Conservation (phyloP, 2,113 vertebrate genomes). For the Dasyprocta punctata region DNA sequence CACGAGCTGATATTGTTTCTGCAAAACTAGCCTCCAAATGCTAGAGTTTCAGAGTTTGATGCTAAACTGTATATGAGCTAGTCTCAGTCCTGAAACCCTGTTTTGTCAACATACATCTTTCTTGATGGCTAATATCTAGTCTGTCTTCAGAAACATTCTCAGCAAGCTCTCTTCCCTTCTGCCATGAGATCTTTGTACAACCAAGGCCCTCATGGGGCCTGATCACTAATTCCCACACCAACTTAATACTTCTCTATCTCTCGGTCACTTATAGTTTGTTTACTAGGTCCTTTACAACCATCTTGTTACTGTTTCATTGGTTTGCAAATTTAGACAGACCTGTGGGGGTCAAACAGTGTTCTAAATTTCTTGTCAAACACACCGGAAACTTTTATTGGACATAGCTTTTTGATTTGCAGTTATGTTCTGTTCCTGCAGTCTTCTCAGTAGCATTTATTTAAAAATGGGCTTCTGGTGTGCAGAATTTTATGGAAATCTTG, state of each 20-base stretch:
- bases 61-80: not conserved
- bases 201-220: not conserved
- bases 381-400: constrained; percentile 8
- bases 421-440: constrained; percentile 36
- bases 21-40: not conserved
- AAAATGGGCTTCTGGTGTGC: constrained; percentile 16
- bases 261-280: not conserved
- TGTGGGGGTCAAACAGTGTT: not conserved
- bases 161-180: not conserved
- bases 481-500: constrained; percentile 13
- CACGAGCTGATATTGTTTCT: not conserved
- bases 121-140: not conserved
- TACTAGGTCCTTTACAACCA: not conserved
- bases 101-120: not conserved
- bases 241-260: not conserved
- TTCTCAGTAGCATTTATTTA: constrained; percentile 35
- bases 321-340: not conserved
- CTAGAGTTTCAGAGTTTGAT: not conserved
- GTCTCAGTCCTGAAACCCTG: not conserved
- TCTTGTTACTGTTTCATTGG: constrained; percentile 1
- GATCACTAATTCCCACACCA: not conserved
- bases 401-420: constrained; percentile 26
- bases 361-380: constrained; percentile 50
- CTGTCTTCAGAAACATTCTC: not conserved
- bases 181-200: not conserved